Base-by-base conservation (phyloP, 2,113 vertebrate genomes). In the Semnopithecus entellus region DNA sequence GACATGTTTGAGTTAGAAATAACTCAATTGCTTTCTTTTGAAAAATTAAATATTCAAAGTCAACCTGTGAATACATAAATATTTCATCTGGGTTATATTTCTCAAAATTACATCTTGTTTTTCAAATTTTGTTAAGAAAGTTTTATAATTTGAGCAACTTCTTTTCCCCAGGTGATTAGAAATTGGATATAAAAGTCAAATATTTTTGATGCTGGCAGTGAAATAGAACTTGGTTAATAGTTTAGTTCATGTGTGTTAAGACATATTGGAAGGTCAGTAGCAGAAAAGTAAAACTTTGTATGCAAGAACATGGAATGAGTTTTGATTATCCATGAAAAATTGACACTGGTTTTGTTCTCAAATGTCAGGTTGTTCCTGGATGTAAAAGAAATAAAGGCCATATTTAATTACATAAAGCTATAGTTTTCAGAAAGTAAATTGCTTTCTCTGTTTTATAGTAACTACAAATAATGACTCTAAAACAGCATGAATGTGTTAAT, bases 381-480 rank as follows among this genome's bases (percentile, higher is more conserved):
- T 81, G 18, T 55, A 43, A 61, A 82, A 43, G 78, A 70, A 8
- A 55, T 2, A 72, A 61, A 82, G 14, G 25, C 40, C 82, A 75
- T 89, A 64, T 89, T 94, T 89, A 89, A 94, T n/a, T 27, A 81
- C 43, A 73, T 59, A 75, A 82, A 82, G 6, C 23, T 88, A 52
- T 61, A 48, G 5, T 45, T 40, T 73, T 50, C n/a, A 17, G 35
- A 73, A 94, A 94, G 27, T 52, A 64, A 43, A 25, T 72, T 73
- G 40, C 82, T 75, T 83, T 14, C n/a, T 14, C 76, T 43, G 4
- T 3, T 87, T 81, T 43, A 52, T n/a, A 83, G 66, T 50, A 83
- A 64, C 25, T 89, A 45, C 9, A 87, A 72, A 72, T 94, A 70
- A 68, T 57, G 40, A 83, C 4, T 75, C 25, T 94, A 83, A 82